Percentiles rank a stretch among this genome's conserved stretches.
Evolutionary conservation across 2,797 vertebrate species (phyloP).

Genomic region (Rhinophrynus dorsalis): DNA sequence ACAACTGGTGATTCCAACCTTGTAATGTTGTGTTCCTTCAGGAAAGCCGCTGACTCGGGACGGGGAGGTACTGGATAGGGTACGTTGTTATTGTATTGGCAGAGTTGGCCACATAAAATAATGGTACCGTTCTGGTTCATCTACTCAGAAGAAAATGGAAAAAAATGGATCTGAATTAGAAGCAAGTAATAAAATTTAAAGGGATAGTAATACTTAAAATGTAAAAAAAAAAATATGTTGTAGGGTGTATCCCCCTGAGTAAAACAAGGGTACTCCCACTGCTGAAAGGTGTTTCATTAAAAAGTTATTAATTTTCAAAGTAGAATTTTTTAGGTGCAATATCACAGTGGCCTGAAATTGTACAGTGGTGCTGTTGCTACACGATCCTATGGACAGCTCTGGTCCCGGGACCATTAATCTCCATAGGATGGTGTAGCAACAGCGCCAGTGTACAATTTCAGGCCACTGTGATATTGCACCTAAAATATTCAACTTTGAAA

Average conservation of each 20-base stretch:
- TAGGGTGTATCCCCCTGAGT: neutral
- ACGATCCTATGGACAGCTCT: no score
- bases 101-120: conserved; percentile 93
- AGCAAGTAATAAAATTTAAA: neutral
- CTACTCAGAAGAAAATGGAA: conserved; percentile 63
- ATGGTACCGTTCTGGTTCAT: conserved; percentile 87
- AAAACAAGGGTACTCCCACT: neutral
- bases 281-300: neutral
- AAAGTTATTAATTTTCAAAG: neutral
- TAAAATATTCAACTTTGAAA: no score
- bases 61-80: neutral
- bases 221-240: neutral
- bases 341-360: no score
- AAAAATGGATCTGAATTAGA: neutral
- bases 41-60: neutral
- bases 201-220: neutral
- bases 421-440: no score
- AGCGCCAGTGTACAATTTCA: no score
- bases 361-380: no score
- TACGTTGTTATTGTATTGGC: conserved; percentile 90
- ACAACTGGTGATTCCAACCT: neutral
- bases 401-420: no score
- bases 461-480: no score
- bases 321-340: no score
- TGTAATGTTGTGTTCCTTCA: neutral